Percentiles rank a stretch among this genome's conserved stretches.
Conservation (phyloP, 2,797 vertebrate genomes). For the Adrianichthys oophorus region DNA sequence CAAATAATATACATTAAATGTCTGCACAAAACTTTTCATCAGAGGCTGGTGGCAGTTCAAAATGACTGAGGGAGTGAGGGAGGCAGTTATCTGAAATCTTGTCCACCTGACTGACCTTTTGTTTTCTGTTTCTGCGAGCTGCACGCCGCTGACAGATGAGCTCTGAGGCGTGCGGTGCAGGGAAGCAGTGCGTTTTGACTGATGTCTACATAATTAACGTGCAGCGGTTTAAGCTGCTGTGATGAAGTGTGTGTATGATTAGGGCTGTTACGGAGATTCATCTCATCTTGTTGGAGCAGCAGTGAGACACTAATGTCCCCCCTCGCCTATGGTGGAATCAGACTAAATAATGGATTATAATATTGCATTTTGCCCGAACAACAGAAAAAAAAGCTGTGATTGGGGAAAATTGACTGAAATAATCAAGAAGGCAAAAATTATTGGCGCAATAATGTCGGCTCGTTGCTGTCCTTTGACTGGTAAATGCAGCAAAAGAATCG, state of each 20-base stretch:
- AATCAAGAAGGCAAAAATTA: slow-evolving; percentile 14
- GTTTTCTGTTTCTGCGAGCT: slow-evolving; percentile 58
- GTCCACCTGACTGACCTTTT: slow-evolving; percentile 69
- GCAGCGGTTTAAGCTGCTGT: slow-evolving; percentile 69
- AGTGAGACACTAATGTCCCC: slow-evolving; percentile 67
- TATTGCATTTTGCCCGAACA: slow-evolving; percentile 47
- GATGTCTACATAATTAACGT: slow-evolving; percentile 83
- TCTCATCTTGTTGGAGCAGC: slow-evolving; percentile 69
- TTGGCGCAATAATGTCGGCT: neutral
- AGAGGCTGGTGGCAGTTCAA: slow-evolving; percentile 36
- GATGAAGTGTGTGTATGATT: slow-evolving; percentile 81
- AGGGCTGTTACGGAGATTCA: slow-evolving; percentile 75
- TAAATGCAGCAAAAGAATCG: neutral
- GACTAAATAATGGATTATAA: slow-evolving; percentile 66
- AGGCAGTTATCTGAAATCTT: slow-evolving; percentile 51
- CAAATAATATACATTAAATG: neutral
- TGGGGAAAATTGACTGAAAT: slow-evolving; percentile 9
- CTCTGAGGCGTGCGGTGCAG: slow-evolving; percentile 60
- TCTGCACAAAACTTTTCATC: slow-evolving; percentile 7
- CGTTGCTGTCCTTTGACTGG: slow-evolving; percentile 1
- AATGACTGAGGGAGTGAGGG: slow-evolving; percentile 36
- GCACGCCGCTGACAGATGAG: slow-evolving; percentile 74
- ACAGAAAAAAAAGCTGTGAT: slow-evolving; percentile 25
- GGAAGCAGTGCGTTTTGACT: slow-evolving; percentile 71
- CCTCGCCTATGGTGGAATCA: slow-evolving; percentile 54